Base-by-base conservation (phyloP, 2,888 invertebrate genomes). In the Punctoribates punctum region DNA sequence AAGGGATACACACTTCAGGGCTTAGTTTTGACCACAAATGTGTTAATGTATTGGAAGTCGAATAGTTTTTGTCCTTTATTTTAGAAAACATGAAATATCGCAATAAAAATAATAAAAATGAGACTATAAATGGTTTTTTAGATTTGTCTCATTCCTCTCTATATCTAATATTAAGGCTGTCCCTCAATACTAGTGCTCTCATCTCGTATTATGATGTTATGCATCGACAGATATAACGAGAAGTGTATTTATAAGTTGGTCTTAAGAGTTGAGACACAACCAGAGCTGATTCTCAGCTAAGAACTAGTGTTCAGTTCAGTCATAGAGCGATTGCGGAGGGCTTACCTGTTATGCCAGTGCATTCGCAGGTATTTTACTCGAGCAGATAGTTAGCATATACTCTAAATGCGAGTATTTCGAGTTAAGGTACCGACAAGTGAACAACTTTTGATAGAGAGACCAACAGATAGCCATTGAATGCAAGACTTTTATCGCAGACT, bases 391-490 rank as follows among this genome's bases (percentile, higher is more conserved):
- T 25, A 60, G 60, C 8, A 34, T 60, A 27, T 60, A 60, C 60
- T 60, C 60, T 60, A 60, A 60, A 60, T 60, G n/a, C 60, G 25
- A 60, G 27, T 60, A 60, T 60, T 60, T 60, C 27, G 60, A 60
- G 60, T 60, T 60, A 60, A 60, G 60, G 27, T 17, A 60, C 25
- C 60, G 17, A 60, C 60, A 27, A 60, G 60, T 60, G 60, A 60
- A 60, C 60, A 60, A 27, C 60, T 27, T 60, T 60, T 60, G 20
- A 60, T 60, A 60, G 60, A n/a, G 25, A 60, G 13, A 60, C 9
- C 25, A 27, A 48, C 11, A 48, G 34, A 34, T 34, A 34, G 34
- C 3, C n/a, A 54, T 54, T 54, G 4, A n/a, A n/a, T 17, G n/a
- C n/a, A 17, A 48, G 3, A 11, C 46, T 48, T 11, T 15, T 48